phyloP scores from a whole-genome alignment of 2,888 invertebrate genomes.

The Mantis religiosa region DNA sequence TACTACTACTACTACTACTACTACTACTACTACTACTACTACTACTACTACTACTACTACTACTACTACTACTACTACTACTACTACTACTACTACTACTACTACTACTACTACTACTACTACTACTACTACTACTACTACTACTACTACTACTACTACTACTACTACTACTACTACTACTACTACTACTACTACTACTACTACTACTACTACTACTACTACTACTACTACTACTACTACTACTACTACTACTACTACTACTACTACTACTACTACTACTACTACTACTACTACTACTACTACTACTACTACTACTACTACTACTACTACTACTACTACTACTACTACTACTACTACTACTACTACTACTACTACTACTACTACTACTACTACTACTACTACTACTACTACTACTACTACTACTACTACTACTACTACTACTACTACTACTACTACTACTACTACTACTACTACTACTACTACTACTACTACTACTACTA shows the following conservation, averaged over 20 bases:
- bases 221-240: conserved; percentile 7
- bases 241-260: conserved; percentile 7
- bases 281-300: conserved; percentile 7
- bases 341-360: conserved; percentile 7
- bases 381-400: conserved; percentile 7
- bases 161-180: conserved; percentile 7
- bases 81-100: conserved; percentile 7
- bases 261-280: conserved; percentile 5
- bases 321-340: conserved; percentile 7
- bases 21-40: conserved; percentile 5
- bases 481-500: conserved; percentile 5
- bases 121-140: conserved; percentile 7
- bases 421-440: conserved; percentile 7
- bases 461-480: conserved; percentile 7
- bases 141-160: conserved; percentile 4
- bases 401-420: conserved; percentile 7
- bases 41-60: conserved; percentile 7
- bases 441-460: conserved; percentile 7
- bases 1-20: conserved; percentile 7
- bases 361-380: conserved; percentile 5
- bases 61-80: conserved; percentile 7
- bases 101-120: conserved; percentile 7
- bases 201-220: conserved; percentile 7
- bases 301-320: conserved; percentile 7
- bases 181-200: conserved; percentile 7